These are phyloP conservation scores for Lineus longissimus DNA, from an alignment of 1,140 invertebrate genomes.

Conservation along the genomic window DNA sequence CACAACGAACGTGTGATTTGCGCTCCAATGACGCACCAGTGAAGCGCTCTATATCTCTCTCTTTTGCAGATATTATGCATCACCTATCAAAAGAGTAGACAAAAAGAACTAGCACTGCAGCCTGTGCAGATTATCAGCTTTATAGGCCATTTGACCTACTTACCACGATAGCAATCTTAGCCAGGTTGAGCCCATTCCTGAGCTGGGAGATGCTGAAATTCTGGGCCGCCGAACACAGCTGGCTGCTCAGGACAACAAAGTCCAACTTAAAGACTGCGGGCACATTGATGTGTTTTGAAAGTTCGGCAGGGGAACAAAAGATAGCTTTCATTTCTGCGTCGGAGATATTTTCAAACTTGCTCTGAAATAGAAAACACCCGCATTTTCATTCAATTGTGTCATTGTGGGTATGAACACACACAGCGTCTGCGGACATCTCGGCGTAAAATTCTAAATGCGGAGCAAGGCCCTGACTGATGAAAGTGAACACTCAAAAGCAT, in stretches of 20 bases:
- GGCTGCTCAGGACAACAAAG: background rate
- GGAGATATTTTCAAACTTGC: background rate
- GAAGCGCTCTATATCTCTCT: too few species aligned
- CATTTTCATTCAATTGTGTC: background rate
- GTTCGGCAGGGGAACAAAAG: background rate
- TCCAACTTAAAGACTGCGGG: background rate
- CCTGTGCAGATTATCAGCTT: too few species aligned
- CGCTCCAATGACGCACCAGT: too few species aligned
- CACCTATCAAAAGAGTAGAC: background rate
- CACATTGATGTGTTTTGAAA: background rate
- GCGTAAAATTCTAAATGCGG: background rate
- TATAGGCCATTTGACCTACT: too few species aligned
- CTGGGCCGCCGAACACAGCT: background rate
- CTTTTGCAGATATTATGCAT: too few species aligned
- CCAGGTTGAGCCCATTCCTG: background rate
- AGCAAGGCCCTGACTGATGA: too few species aligned
- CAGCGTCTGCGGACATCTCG: background rate
- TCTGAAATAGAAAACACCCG: background rate
- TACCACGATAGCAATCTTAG: background rate
- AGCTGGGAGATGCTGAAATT: background rate
- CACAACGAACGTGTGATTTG: too few species aligned
- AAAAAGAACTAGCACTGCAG: too few species aligned
- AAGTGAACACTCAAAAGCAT: too few species aligned
- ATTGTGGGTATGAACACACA: background rate
- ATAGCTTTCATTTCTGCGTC: background rate